Base-by-base conservation (phyloP, 2,113 vertebrate genomes). In the Brienomyrus longianalis region DNA sequence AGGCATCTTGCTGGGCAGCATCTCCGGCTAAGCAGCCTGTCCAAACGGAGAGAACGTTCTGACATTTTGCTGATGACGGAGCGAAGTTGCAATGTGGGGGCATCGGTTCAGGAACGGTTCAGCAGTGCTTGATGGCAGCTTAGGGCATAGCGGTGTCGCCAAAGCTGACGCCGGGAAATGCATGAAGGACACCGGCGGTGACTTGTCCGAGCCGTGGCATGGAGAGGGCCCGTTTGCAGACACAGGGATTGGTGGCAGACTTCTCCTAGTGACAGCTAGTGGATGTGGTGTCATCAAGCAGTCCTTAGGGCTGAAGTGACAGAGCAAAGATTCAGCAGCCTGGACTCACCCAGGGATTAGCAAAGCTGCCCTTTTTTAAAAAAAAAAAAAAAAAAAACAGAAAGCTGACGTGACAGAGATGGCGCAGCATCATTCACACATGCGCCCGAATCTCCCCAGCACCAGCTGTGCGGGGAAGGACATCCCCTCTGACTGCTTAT, bases 221-320 rank as follows among this genome's bases (percentile, higher is more conserved):
- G 83, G 83, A 95, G 94, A 93, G 62, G 31, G 62, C 62, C 62
- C 3, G 10, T 31, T 70, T 66, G 59, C 59, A 11, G n/a, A 66
- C 27, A 94, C 88, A 91, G 91, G 93, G 95, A 93, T 94, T 93
- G 92, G 92, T 95, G 95, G 95, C 95, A 95, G 93, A 95, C 96
- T 96, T 96, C 95, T 96, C 93, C 88, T 92, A 90, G 89, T 94
- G 94, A 95, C 94, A 94, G 91, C 88, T 89, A 83, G 77, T 90
- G 50, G 66, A 39, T 35, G 66, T 13, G 70, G 48, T 50, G 70
- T 80, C 88, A 83, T 89, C 70, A 54, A 39, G 31, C 70, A n/a
- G 15, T 54, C 70, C 48, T 27, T 83, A 51, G 10, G 47, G 27
- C 17, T 35, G 66, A 54, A 48, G 31, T 77, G 62, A 77, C 47